These are phyloP conservation scores for Taenaris catops DNA, from an alignment of 2,888 invertebrate genomes.

Conservation along the genomic window DNA sequence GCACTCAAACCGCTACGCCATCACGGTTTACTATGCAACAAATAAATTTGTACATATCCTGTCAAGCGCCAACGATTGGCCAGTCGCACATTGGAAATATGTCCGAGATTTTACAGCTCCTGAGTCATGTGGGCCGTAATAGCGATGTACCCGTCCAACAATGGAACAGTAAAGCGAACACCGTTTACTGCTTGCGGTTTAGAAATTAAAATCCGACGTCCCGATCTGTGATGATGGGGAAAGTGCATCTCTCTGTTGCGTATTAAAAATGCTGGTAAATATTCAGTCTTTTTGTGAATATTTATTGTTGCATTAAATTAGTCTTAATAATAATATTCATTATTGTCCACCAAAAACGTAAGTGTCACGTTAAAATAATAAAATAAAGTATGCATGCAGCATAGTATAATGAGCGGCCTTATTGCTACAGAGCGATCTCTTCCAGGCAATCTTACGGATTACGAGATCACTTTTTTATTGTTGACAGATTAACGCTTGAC, in stretches of 20 bases:
- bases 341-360: too few relatives aligned
- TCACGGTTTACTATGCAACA: constrained; percentile 12
- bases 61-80: constrained; percentile 18
- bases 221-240: constrained; percentile 43
- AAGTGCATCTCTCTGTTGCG: constrained; percentile 21
- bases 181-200: constrained; percentile 74
- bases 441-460: too few relatives aligned
- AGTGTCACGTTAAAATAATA: too few relatives aligned
- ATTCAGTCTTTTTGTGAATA: constrained; percentile 1
- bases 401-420: too few relatives aligned
- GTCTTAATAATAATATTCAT: too few relatives aligned
- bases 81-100: constrained; percentile 24
- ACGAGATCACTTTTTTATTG: too few relatives aligned
- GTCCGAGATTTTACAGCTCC: constrained; percentile 43
- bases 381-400: too few relatives aligned
- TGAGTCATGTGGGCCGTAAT: constrained; percentile 42
- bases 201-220: constrained; percentile 76
- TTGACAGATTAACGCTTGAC: too few relatives aligned
- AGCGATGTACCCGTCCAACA: constrained; percentile 43
- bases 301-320: too few relatives aligned
- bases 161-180: constrained; percentile 71
- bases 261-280: not conserved
- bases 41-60: constrained; percentile 4
- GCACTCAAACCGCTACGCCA: too few relatives aligned
- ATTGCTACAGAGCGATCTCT: too few relatives aligned